These are phyloP conservation scores for Myiothlypis chrysogaster DNA, from an alignment of 2,797 vertebrate genomes.

Conservation along the genomic window DNA sequence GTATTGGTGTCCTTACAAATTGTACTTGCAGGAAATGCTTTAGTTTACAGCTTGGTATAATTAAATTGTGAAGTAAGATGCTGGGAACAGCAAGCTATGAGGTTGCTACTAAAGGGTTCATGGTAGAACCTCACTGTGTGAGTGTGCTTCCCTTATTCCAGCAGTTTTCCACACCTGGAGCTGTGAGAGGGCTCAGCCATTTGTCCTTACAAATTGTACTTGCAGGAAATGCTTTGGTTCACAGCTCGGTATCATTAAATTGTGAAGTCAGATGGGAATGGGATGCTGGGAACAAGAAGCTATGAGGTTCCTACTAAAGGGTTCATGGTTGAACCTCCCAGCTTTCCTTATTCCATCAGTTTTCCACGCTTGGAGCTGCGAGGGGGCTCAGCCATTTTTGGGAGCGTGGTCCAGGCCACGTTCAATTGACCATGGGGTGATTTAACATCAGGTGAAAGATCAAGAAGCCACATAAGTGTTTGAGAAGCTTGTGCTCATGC, in stretches of 20 bases:
- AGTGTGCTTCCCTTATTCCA: not conserved
- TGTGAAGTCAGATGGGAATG: not conserved
- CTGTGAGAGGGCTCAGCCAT: accelerated
- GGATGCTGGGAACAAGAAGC: not conserved
- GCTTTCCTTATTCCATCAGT: not conserved
- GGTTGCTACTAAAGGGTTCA: not conserved
- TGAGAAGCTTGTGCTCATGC: not conserved
- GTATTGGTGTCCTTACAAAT: not conserved
- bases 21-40: not conserved
- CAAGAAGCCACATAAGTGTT: not conserved
- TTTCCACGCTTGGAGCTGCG: not conserved
- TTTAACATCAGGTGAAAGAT: not conserved
- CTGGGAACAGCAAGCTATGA: not conserved
- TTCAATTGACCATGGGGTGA: not conserved
- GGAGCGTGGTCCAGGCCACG: not conserved
- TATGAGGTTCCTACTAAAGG: not conserved
- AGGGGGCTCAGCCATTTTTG: accelerated
- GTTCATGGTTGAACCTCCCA: not conserved
- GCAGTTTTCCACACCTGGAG: not conserved
- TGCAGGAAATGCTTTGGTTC: not conserved
- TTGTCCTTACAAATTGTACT: not conserved
- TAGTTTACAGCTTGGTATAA: not conserved
- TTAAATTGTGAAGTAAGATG: not conserved
- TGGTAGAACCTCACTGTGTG: not conserved
- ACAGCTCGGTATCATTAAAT: not conserved